A percentile compares a stretch with the other conserved stretches of the same genome.
Conservation (phyloP, 1,140 invertebrate genomes). For the Caenorhabditis remanei region DNA sequence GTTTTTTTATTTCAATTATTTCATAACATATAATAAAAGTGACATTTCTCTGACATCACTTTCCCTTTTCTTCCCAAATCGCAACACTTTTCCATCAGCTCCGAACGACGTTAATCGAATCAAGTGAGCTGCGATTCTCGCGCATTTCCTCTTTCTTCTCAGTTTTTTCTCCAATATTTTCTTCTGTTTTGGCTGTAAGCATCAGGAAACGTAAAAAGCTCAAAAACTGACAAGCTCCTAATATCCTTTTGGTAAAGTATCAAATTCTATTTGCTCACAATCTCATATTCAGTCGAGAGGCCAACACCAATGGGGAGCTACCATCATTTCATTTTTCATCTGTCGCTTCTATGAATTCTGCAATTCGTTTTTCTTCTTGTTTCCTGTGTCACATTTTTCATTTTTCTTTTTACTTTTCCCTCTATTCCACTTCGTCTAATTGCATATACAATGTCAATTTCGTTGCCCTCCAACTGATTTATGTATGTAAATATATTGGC, state of each 20-base stretch:
- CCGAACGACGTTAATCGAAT: slow-evolving; percentile 37
- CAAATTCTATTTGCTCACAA: slow-evolving; percentile 46
- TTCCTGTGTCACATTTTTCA: neutral
- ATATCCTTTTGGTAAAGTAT: slow-evolving; percentile 46
- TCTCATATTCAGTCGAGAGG: slow-evolving; percentile 21
- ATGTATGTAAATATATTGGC: neutral
- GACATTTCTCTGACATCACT: neutral
- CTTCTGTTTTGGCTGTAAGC: neutral
- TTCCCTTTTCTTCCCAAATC: neutral
- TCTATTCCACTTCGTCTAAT: neutral
- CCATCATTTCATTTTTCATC: slow-evolving; percentile 23
- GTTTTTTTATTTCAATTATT: too few species aligned
- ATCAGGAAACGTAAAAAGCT: slow-evolving; percentile 43
- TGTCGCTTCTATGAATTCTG: neutral
- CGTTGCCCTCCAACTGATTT: neutral
- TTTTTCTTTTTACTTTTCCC: neutral
- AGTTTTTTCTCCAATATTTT: neutral
- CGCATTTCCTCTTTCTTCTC: neutral
- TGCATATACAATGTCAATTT: slow-evolving; percentile 1
- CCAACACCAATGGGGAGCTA: neutral
- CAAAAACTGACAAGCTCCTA: slow-evolving; percentile 39
- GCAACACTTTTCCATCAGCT: slow-evolving; percentile 2
- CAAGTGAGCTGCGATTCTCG: slow-evolving; percentile 1
- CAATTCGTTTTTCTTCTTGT: neutral
- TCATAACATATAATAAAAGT: too few species aligned